Evolutionary conservation across 2,113 vertebrate species (phyloP).

Genomic region (Progne subis): DNA sequence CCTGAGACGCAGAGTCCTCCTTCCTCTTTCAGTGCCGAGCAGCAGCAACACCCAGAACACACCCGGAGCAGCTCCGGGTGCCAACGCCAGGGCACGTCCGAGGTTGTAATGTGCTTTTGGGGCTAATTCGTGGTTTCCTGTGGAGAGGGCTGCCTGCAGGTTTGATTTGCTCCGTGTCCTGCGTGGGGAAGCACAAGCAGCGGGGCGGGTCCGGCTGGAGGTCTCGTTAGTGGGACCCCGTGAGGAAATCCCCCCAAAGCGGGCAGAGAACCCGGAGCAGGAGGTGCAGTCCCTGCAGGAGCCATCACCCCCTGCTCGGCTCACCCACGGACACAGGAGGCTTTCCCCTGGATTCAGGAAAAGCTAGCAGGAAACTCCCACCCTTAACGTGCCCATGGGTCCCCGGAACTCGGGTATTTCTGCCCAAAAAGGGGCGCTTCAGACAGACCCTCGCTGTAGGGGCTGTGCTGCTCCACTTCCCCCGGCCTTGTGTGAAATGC

Average conservation of each 20-base stretch:
- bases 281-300: background rate
- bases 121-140: background rate
- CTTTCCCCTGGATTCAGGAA: no score
- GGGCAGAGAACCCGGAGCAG: background rate
- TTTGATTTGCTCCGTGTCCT: background rate
- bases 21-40: background rate
- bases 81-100: background rate
- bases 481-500: background rate
- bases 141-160: background rate
- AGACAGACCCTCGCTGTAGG: background rate
- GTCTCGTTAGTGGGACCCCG: background rate
- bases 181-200: background rate
- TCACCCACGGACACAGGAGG: background rate
- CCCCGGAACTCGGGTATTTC: background rate
- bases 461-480: background rate
- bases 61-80: background rate
- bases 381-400: no score
- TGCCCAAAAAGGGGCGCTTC: background rate
- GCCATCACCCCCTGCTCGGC: background rate
- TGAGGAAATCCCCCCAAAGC: background rate
- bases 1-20: background rate
- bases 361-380: no score
- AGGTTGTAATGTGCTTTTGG: background rate
- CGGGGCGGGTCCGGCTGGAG: no score
- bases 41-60: background rate